Evolutionary conservation across 2,113 vertebrate genomes (phyloP).

Genomic region (Redunca redunca): DNA sequence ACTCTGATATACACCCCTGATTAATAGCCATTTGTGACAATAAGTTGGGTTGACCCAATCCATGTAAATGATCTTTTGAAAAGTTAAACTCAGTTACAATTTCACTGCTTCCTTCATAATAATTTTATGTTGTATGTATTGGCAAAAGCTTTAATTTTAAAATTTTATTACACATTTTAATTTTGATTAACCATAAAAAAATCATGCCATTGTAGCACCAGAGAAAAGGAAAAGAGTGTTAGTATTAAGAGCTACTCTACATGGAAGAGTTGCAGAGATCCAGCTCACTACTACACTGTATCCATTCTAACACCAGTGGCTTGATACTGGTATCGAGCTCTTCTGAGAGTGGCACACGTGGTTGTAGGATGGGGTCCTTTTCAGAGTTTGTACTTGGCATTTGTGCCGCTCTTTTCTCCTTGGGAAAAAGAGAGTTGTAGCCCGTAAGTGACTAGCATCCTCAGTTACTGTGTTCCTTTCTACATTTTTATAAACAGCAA

Average conservation of each 20-base stretch:
- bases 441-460: background rate
- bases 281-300: fast-evolving
- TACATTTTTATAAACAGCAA: background rate
- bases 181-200: background rate
- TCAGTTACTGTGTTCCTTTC: background rate
- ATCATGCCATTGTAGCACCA: background rate
- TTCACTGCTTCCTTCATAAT: background rate
- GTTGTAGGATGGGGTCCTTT: background rate
- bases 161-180: background rate
- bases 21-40: background rate
- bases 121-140: background rate
- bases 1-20: fast-evolving
- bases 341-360: fast-evolving
- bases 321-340: no score
- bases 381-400: background rate
- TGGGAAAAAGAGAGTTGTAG: background rate
- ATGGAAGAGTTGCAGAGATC: background rate
- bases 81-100: background rate
- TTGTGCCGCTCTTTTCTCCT: background rate
- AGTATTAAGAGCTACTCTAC: fast-evolving
- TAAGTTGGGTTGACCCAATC: background rate
- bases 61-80: background rate
- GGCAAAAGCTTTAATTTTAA: background rate
- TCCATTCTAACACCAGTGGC: background rate
- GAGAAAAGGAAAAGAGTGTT: background rate